Conservation (phyloP, 2,888 invertebrate genomes). For the Spialia ferax region DNA sequence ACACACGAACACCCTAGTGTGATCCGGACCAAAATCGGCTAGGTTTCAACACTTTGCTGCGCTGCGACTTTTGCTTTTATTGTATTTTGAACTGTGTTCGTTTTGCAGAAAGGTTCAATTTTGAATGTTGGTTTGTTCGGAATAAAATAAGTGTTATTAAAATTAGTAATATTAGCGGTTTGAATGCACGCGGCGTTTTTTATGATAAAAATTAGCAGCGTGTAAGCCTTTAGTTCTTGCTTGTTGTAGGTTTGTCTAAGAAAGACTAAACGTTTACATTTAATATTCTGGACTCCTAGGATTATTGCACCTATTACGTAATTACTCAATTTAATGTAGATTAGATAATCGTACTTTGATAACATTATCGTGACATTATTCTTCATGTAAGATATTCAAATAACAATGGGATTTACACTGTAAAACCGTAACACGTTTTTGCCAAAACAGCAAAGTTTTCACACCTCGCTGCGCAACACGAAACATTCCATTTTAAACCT, state of each 20-base stretch:
- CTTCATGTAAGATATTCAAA: background rate
- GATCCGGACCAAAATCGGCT: conserved; percentile 61
- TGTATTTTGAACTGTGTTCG: background rate
- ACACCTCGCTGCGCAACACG: background rate
- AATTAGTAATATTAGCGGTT: background rate
- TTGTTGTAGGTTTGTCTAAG: no score
- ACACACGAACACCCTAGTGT: conserved; percentile 59
- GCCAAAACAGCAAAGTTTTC: background rate
- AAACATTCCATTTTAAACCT: conserved; percentile 24
- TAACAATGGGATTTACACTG: background rate
- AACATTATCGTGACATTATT: background rate
- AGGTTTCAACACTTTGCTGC: conserved; percentile 52
- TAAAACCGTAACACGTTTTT: background rate
- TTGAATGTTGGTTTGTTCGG: background rate
- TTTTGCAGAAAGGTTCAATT: background rate
- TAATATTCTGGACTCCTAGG: no score
- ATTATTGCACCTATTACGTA: no score
- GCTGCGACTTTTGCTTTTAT: background rate
- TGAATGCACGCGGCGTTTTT: background rate
- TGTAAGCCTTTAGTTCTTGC: background rate
- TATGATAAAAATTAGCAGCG: background rate
- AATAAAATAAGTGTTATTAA: background rate
- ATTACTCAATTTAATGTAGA: no score
- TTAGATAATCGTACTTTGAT: no score
- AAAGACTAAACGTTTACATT: no score